phyloP scores from a whole-genome alignment of 2,113 vertebrate genomes.

The Chaetorhynchus papuensis region DNA sequence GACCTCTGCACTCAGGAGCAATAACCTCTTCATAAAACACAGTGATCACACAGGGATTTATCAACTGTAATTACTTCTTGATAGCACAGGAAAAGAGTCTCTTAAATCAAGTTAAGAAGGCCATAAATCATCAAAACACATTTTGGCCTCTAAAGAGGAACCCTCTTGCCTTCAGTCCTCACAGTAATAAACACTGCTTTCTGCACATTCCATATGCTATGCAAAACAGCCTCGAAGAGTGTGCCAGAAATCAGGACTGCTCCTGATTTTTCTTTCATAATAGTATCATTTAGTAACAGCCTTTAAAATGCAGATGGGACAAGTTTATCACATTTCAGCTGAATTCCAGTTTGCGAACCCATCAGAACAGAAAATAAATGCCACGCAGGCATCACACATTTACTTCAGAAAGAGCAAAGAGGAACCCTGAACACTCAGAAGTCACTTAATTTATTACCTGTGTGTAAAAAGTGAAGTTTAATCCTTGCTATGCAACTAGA shows the following conservation, averaged over 20 bases:
- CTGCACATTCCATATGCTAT: not conserved
- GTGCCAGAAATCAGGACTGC: not conserved
- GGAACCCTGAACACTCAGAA: not conserved
- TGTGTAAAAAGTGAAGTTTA: not conserved
- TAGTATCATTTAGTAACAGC: not conserved
- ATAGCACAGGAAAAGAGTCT: not conserved
- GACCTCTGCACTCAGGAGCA: accelerated
- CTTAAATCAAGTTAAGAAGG: not conserved
- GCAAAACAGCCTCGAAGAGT: not conserved
- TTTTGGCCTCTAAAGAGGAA: not conserved
- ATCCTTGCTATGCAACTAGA: not conserved
- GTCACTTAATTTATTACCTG: not conserved
- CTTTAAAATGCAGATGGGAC: not conserved
- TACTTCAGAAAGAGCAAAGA: not conserved
- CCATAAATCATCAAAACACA: not conserved
- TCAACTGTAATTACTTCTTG: not conserved
- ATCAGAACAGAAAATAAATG: not conserved
- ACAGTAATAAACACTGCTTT: not conserved
- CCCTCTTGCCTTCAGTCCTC: not conserved
- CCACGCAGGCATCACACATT: not conserved
- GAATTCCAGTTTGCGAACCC: not conserved
- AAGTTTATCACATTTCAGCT: not conserved
- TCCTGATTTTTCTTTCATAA: not conserved
- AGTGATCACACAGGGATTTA: not conserved
- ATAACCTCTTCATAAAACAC: not conserved